A percentile compares a stretch with the other conserved stretches of the same genome.
Evolutionary conservation across 64 coral and sea anemone genomes (phyloP).

Genomic region (Montipora efflorescens): DNA sequence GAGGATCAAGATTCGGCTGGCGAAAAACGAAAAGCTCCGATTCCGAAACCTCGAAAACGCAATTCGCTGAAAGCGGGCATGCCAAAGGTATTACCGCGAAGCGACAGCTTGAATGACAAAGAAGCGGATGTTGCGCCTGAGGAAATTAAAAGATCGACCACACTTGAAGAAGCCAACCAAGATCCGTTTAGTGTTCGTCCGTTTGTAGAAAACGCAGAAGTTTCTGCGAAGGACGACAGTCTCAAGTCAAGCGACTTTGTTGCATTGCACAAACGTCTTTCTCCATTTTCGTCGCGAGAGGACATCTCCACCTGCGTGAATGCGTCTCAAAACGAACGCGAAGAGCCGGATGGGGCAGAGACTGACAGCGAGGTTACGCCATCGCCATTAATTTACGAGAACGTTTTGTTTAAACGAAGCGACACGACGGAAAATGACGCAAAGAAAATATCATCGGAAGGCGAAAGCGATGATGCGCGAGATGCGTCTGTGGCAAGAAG

Average conservation of each 20-base stretch:
- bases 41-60: slow-evolving; percentile 8
- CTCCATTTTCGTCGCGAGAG: slow-evolving; percentile 67
- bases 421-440: slow-evolving; percentile 12
- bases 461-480: neutral
- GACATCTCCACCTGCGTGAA: slow-evolving; percentile 36
- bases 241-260: slow-evolving; percentile 54
- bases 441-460: neutral
- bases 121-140: slow-evolving; percentile 27
- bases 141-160: neutral
- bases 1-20: neutral
- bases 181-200: slow-evolving; percentile 80
- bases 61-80: neutral
- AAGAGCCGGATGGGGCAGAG: slow-evolving; percentile 29
- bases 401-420: slow-evolving; percentile 88
- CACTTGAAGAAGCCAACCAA: slow-evolving; percentile 1
- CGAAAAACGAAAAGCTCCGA: neutral
- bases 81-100: slow-evolving; percentile 15
- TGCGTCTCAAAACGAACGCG: slow-evolving; percentile 1
- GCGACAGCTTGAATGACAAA: slow-evolving; percentile 81
- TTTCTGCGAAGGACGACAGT: neutral
- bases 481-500: neutral
- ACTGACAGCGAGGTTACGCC: slow-evolving; percentile 9
- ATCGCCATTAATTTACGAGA: slow-evolving; percentile 92
- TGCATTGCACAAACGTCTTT: slow-evolving; percentile 71
- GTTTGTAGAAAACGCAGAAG: neutral